Evolutionary conservation across 2,797 vertebrate genomes (phyloP), one percentile per base, ranked within the genome.

Genomic region (Pyrrhura leucotis): DNA sequence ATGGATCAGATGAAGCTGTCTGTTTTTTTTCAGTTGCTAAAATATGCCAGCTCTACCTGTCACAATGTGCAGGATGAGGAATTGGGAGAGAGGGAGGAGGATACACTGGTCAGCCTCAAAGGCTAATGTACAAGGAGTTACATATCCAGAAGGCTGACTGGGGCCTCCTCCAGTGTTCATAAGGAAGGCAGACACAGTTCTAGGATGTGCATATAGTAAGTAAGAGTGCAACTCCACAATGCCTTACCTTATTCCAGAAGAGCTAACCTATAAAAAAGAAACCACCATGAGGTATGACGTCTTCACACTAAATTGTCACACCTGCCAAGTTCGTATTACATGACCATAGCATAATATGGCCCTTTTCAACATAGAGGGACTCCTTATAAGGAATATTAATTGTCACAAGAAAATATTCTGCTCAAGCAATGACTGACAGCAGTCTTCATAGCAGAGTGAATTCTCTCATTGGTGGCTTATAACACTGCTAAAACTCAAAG

Each of bases 1-100:
- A 50, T 35, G 25, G 39, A 85, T 58, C 62, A 68, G 33, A 51
- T 28, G 21, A 67, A 56, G 37, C 17, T 45, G 8, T 7, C 2
- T 12, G 6, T 22, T 26, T 44, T 82, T 84, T 61, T 84, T 7
- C 40, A 61, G 22, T 21, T 75, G 51, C 33, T 68, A 66, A 75
- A 76, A 81, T 56, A 14, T 10, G 18, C 5, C 66, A 74, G 6
- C 12, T 77, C 12, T 39, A 14, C 18, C 20, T 53, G 17, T 39
- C 23, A 12, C 9, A 37, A 15, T 1, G 1, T 11, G 21, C 44
- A 72, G 56, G 22, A 44, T 0, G 2, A 50, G 0, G 1, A 39
- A 8, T 2, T 68, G 54, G 13, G 44, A 69, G n/a, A 73, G 35
- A 40, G 4, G 19, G 22, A 87, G 37, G 5, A 74, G 20, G 18